Evolutionary conservation across 1,140 invertebrate species (phyloP).

Genomic region (Microplitis demolitor): DNA sequence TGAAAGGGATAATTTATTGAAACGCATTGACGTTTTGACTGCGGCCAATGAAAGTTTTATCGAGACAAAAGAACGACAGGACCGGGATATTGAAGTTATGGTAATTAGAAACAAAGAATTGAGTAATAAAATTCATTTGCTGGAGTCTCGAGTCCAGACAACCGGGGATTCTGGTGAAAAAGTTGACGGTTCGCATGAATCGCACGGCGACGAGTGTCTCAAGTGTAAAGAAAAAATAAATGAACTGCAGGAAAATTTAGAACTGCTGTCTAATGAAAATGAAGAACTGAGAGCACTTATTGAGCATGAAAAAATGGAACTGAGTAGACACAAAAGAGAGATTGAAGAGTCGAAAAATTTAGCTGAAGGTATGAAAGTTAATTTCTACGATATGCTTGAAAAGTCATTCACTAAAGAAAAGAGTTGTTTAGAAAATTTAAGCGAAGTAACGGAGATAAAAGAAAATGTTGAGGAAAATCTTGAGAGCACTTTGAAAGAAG

Average conservation of each 20-base stretch:
- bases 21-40: constrained; percentile 75
- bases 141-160: constrained; percentile 37
- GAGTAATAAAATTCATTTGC: constrained; percentile 64
- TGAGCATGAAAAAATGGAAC: background rate
- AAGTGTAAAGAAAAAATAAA: constrained; percentile 16
- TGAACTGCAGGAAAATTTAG: constrained; percentile 55
- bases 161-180: constrained; percentile 33
- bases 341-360: background rate
- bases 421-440: background rate
- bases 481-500: constrained; percentile 18
- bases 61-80: constrained; percentile 81
- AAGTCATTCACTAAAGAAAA: background rate
- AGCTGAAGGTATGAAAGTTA: background rate
- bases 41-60: constrained; percentile 77
- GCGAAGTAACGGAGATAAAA: background rate
- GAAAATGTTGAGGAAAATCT: constrained; percentile 27
- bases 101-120: constrained; percentile 72
- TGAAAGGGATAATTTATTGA: constrained; percentile 71
- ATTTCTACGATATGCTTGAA: constrained; percentile 8
- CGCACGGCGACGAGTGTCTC: constrained; percentile 20
- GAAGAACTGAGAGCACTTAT: constrained; percentile 34
- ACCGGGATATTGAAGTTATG: constrained; percentile 69
- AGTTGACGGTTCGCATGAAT: constrained; percentile 22
- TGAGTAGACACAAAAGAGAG: constrained; percentile 13
- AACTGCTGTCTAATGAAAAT: constrained; percentile 47